Evolutionary conservation across 2,113 vertebrate species (phyloP), one percentile per base, ranked within the genome.

Genomic region (Oreotrochilus melanogaster): DNA sequence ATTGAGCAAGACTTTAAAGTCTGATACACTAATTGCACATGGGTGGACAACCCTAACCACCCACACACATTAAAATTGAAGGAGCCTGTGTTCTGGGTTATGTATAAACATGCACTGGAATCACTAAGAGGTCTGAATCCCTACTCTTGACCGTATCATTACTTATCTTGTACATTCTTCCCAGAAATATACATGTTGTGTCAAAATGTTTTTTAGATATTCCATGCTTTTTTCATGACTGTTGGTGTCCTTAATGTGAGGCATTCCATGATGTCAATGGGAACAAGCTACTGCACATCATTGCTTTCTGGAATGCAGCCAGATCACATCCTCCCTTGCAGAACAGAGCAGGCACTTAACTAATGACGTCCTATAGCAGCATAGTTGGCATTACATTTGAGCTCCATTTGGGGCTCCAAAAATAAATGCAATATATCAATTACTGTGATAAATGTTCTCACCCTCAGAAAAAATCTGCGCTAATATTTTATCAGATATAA

Each of bases 41-140:
- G 92, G 92, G 92, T 2, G 74, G 93, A 86, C 85, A 95, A 48
- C 56, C 35, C 50, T 57, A 70, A 74, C 84, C 75, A 48, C 92
- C 75, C 75, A 37, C 79, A 15, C 66, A 30, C 22, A 17, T 5
- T 42, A 57, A 10, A 73, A 53, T 1, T 56, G 70, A 88, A 65
- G 50, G 39, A 91, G 60, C 35, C 23, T 42, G 45, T n/a, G 31
- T 54, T 21, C 60, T 15, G n/a, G 11, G 30, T 67, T 81, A 57
- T 0, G 1, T 42, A 51, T 14, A 78, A 93, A 78, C 83, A 65
- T 3, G 12, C 28, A 30, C 45, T 8, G 10, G 57, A 64, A 70
- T 57, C 75, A 45, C 31, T 28, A 21, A 48, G 39, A 58, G 43
- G 19, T 54, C 66, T 82, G 75, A 86, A 56, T 69, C 48, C 39